A percentile compares a stretch with the other conserved stretches of the same genome.
phyloP scores from a whole-genome alignment of 2,888 invertebrate genomes.

The Morpho deidamia region DNA sequence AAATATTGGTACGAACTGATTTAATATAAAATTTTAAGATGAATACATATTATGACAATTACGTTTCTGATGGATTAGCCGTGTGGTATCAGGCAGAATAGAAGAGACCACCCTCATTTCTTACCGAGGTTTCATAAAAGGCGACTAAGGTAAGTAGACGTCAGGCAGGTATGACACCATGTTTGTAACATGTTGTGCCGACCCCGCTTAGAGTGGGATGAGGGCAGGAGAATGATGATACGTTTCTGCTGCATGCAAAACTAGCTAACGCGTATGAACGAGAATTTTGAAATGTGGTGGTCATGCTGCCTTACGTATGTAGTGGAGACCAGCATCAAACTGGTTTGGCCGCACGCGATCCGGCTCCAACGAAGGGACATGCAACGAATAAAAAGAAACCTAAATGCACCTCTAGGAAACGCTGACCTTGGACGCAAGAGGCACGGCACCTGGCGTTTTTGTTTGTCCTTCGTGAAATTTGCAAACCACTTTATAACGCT shows the following conservation, averaged over 20 bases:
- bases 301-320: constrained; percentile 55
- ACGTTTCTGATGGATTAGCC: too few relatives aligned
- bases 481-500: constrained; percentile 61
- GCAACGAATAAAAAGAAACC: constrained; percentile 75
- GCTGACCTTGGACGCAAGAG: constrained; percentile 73
- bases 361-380: constrained; percentile 63
- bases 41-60: too few relatives aligned
- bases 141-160: too few relatives aligned
- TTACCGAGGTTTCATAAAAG: too few relatives aligned
- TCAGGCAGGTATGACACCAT: too few relatives aligned
- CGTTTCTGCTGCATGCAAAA: too few relatives aligned
- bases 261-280: constrained; percentile 30
- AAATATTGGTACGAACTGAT: not conserved
- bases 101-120: too few relatives aligned
- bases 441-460: constrained; percentile 76
- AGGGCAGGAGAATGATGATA: too few relatives aligned
- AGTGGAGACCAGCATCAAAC: constrained; percentile 65
- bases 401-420: constrained; percentile 77
- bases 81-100: too few relatives aligned
- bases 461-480: constrained; percentile 69
- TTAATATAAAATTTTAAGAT: too few relatives aligned
- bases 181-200: too few relatives aligned
- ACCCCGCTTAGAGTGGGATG: too few relatives aligned
- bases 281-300: constrained; percentile 48
- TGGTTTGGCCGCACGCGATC: constrained; percentile 73